A percentile compares a stretch with the other conserved stretches of the same genome.
phyloP scores from a whole-genome alignment of 2,888 invertebrate genomes.

The Oxyteleia sp. region DNA sequence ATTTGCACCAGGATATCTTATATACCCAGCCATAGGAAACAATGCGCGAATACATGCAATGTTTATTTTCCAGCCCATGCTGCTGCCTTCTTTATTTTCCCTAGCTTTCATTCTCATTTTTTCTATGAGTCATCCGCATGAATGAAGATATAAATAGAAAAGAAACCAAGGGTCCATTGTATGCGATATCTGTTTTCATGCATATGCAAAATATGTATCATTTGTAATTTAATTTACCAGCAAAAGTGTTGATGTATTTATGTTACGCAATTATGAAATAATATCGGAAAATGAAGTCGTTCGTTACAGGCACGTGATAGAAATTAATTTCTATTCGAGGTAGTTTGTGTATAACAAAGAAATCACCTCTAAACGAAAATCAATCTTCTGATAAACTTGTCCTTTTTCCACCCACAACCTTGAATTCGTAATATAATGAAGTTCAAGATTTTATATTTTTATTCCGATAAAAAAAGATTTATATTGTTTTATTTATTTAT shows the following conservation, averaged over 20 bases:
- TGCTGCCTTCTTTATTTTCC: conserved; percentile 44
- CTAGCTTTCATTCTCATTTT: neutral
- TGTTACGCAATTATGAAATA: neutral
- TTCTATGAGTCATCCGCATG: conserved; percentile 3
- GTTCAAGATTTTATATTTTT: neutral
- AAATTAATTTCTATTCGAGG: conserved; percentile 25
- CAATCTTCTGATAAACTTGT: conserved; percentile 17
- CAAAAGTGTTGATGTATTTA: conserved; percentile 28
- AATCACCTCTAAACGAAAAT: conserved; percentile 6
- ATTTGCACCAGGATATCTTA: too few species aligned
- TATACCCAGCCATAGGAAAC: too few species aligned
- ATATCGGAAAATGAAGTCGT: neutral
- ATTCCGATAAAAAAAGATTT: too few species aligned
- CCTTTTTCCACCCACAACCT: conserved; percentile 2
- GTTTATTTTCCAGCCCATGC: too few species aligned
- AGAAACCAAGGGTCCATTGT: conserved; percentile 19
- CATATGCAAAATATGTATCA: conserved; percentile 6
- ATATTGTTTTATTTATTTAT: too few species aligned
- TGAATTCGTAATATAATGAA: conserved; percentile 16
- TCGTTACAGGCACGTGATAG: conserved; percentile 16
- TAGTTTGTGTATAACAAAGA: conserved; percentile 10
- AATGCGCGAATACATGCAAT: too few species aligned
- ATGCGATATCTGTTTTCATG: conserved; percentile 1
- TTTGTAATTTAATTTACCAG: conserved; percentile 33
- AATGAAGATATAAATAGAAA: conserved; percentile 35